phyloP scores from a whole-genome alignment of 2,888 invertebrate genomes.

The Cremastinae sp. region DNA sequence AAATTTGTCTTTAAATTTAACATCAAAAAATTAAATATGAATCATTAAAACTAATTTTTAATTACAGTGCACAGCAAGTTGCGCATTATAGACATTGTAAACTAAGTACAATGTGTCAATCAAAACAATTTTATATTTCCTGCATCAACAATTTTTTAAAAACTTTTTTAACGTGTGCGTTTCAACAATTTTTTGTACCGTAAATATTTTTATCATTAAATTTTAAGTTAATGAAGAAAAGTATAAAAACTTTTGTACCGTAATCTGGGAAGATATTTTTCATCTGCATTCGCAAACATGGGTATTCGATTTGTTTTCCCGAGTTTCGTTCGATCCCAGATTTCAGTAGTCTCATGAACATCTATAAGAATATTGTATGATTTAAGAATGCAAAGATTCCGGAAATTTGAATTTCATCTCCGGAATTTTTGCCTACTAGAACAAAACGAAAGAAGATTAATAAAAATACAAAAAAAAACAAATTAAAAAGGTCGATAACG shows the following conservation, averaged over 20 bases:
- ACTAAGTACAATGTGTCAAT: too few species aligned
- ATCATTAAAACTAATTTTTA: too few species aligned
- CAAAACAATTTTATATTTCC: too few species aligned
- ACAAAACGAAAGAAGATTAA: too few species aligned
- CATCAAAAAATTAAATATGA: too few species aligned
- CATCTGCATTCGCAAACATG: slow-evolving; percentile 13
- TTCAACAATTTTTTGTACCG: too few species aligned
- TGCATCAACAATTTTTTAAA: too few species aligned
- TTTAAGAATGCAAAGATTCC: not conserved
- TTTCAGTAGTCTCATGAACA: slow-evolving; percentile 21
- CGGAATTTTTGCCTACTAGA: slow-evolving; percentile 21
- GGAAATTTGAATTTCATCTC: slow-evolving; percentile 6
- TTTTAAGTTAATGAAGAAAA: slow-evolving; percentile 28
- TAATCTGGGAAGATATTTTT: slow-evolving; percentile 26
- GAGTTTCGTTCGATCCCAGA: slow-evolving; percentile 2
- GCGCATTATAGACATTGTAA: too few species aligned
- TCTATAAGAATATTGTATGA: not conserved
- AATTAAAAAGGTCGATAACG: slow-evolving; percentile 3
- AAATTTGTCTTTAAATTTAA: too few species aligned
- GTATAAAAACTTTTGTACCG: slow-evolving; percentile 30
- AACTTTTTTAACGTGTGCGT: too few species aligned
- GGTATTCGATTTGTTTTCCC: slow-evolving; percentile 19
- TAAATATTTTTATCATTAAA: not conserved
- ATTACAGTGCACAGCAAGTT: too few species aligned
- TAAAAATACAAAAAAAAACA: not conserved